Evolutionary conservation across 2,113 vertebrate species (phyloP).

Genomic region (Oryzias woworae): DNA sequence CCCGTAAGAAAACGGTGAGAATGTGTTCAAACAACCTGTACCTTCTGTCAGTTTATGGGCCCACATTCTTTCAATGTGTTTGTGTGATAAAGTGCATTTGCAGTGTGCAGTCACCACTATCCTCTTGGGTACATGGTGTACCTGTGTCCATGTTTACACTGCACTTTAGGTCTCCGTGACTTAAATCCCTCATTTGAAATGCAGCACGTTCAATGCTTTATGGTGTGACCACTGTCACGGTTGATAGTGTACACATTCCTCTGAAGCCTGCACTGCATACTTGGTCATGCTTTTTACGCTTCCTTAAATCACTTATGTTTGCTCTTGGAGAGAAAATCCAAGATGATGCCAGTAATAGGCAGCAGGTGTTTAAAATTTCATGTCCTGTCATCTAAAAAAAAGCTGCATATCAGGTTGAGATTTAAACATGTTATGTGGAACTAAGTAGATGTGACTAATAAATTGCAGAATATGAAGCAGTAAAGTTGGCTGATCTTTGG

Average conservation of each 20-base stretch:
- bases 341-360: slow-evolving; percentile 39
- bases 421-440: slow-evolving; percentile 9
- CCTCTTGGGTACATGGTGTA: neutral
- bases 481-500: slow-evolving; percentile 12
- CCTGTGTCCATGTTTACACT: neutral
- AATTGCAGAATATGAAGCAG: slow-evolving; percentile 2
- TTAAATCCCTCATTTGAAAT: slow-evolving; percentile 4
- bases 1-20: slow-evolving; percentile 77
- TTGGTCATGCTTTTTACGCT: slow-evolving; percentile 63
- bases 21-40: neutral
- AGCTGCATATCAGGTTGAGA: slow-evolving; percentile 12
- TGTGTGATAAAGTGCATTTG: neutral
- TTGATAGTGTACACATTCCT: slow-evolving; percentile 53
- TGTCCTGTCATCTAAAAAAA: slow-evolving; percentile 6
- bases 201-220: slow-evolving; percentile 14
- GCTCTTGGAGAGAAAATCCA: slow-evolving; percentile 45
- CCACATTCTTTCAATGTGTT: neutral
- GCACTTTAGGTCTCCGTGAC: neutral
- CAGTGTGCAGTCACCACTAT: neutral
- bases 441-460: neutral
- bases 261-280: slow-evolving; percentile 42
- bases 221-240: slow-evolving; percentile 36
- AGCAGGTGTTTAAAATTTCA: slow-evolving; percentile 53
- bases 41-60: neutral
- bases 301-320: slow-evolving; percentile 58